These are phyloP conservation scores for Nephrotoma guestfalica DNA, from an alignment of 2,888 invertebrate genomes.

Conservation along the genomic window DNA sequence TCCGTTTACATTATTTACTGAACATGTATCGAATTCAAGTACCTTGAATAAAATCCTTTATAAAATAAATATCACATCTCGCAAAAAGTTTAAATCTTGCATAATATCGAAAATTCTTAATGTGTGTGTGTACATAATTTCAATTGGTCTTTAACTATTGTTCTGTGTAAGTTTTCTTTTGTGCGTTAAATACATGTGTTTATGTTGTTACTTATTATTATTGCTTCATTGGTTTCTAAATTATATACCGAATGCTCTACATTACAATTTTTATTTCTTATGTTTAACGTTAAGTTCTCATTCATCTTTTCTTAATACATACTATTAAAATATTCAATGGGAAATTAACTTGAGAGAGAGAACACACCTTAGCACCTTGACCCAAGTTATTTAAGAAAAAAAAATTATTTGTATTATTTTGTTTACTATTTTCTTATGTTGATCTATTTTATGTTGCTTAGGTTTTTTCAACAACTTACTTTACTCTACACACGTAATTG, in stretches of 20 bases:
- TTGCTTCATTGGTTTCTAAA: background rate
- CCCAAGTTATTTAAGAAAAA: background rate
- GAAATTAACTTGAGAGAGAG: background rate
- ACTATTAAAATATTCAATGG: background rate
- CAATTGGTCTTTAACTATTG: background rate
- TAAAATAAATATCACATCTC: background rate
- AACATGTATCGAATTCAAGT: too few species aligned
- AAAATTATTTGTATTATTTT: background rate
- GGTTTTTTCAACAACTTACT: too few species aligned
- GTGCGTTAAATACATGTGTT: background rate
- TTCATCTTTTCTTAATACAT: background rate
- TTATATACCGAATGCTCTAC: background rate
- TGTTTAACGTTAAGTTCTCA: background rate
- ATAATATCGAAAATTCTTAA: background rate
- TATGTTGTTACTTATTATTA: background rate
- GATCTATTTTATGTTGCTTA: background rate
- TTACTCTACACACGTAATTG: background rate
- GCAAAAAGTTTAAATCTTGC: background rate
- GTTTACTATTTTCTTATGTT: background rate
- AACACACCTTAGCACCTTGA: conserved; percentile 2
- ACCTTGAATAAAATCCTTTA: too few species aligned
- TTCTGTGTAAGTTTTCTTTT: background rate
- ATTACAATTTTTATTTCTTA: background rate
- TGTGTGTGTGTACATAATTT: background rate
- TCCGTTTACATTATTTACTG: too few species aligned